Percentiles rank a stretch among this genome's conserved stretches.
Evolutionary conservation across 1,140 invertebrate species (phyloP).

Genomic region (Myzus persicae): DNA sequence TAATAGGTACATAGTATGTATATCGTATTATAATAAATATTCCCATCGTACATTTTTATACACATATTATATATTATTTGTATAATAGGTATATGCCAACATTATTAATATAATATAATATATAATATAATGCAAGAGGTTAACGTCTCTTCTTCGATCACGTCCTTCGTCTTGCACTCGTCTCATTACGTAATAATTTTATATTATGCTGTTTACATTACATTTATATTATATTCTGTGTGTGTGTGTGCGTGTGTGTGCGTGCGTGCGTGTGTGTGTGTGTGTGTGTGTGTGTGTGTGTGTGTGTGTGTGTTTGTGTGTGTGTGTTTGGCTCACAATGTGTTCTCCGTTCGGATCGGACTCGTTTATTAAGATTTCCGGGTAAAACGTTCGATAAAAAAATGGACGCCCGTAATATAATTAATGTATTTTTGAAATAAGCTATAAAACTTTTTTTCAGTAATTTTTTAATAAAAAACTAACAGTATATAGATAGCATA

Average conservation of each 20-base stretch:
- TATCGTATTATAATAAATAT: neutral
- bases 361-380: neutral
- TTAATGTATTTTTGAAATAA: too few relatives aligned
- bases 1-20: neutral
- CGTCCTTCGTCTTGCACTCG: slow-evolving; percentile 12
- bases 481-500: neutral
- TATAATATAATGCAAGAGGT: neutral
- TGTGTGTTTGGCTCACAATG: neutral
- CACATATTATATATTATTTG: neutral
- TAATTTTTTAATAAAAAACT: neutral
- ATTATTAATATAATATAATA: neutral
- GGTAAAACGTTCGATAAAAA: neutral
- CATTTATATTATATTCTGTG: neutral
- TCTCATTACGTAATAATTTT: slow-evolving; percentile 21
- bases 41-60: neutral
- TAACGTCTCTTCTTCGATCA: slow-evolving; percentile 9
- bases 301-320: neutral
- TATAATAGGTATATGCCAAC: neutral
- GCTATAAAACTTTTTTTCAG: neutral
- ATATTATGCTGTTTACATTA: neutral
- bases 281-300: neutral
- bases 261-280: neutral
- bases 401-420: neutral
- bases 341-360: neutral
- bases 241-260: too few relatives aligned